These are phyloP conservation scores for Orthonevra nobilis DNA, from an alignment of 2,888 invertebrate genomes.

Conservation along the genomic window DNA sequence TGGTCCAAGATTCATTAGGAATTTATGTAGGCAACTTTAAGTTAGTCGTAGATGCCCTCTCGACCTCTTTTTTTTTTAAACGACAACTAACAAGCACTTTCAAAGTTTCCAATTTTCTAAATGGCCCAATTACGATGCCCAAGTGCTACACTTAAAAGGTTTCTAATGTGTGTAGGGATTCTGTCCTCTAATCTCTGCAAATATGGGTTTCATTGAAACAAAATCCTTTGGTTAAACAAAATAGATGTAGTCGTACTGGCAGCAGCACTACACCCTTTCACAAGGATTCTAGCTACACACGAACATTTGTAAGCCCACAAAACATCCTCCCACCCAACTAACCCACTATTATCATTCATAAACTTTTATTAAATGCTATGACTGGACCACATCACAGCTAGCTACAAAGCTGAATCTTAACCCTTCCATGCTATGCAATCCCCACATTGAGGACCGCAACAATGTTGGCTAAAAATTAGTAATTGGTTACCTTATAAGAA, in stretches of 20 bases:
- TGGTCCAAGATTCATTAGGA: slow-evolving; percentile 8
- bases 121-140: slow-evolving; percentile 59
- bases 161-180: slow-evolving; percentile 30
- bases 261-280: background rate
- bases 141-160: slow-evolving; percentile 42
- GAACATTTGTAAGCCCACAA: background rate
- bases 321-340: slow-evolving; percentile 8
- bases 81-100: slow-evolving; percentile 63
- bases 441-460: slow-evolving; percentile 63
- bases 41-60: slow-evolving; percentile 17
- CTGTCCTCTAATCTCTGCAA: slow-evolving; percentile 47
- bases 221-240: slow-evolving; percentile 52
- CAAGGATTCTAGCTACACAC: background rate
- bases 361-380: slow-evolving; percentile 64
- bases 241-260: slow-evolving; percentile 30
- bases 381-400: slow-evolving; percentile 20
- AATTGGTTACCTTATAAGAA: slow-evolving; percentile 66
- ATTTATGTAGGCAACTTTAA: slow-evolving; percentile 30
- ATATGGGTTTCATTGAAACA: slow-evolving; percentile 56
- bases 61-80: slow-evolving; percentile 42
- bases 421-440: slow-evolving; percentile 25
- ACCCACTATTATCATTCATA: slow-evolving; percentile 56
- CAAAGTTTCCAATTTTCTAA: slow-evolving; percentile 60
- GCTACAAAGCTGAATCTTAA: slow-evolving; percentile 16
- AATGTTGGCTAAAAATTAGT: slow-evolving; percentile 68